Evolutionary conservation across 1,140 invertebrate genomes (phyloP).

Genomic region (Phymorhynchus buccinoides): DNA sequence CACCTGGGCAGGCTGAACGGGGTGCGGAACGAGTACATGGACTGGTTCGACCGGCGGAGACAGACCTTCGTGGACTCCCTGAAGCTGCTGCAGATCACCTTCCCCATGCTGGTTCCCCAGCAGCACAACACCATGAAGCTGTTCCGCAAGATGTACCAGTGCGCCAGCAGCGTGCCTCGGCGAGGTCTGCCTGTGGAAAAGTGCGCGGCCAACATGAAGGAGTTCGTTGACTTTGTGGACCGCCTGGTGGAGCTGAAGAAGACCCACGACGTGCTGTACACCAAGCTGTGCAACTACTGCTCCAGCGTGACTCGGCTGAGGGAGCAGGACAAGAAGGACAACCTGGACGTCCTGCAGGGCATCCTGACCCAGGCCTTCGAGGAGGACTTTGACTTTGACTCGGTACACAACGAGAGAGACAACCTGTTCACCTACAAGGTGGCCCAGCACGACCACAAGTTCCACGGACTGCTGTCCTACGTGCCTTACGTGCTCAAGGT

Average conservation of each 20-base stretch:
- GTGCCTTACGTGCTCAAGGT: conserved; percentile 60
- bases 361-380: conserved; percentile 45
- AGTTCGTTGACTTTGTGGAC: conserved; percentile 59
- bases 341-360: conserved; percentile 58
- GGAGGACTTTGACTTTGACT: conserved; percentile 59
- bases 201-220: conserved; percentile 49
- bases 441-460: conserved; percentile 53
- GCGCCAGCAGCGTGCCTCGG: conserved; percentile 48
- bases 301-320: conserved; percentile 54
- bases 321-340: conserved; percentile 55
- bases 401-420: conserved; percentile 56
- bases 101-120: conserved; percentile 46
- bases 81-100: conserved; percentile 54
- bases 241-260: conserved; percentile 53
- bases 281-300: conserved; percentile 55
- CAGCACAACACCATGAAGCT: conserved; percentile 50
- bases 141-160: conserved; percentile 47
- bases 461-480: conserved; percentile 59
- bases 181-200: conserved; percentile 47
- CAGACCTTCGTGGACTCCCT: conserved; percentile 57
- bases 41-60: conserved; percentile 59
- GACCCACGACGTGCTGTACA: conserved; percentile 52
- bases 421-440: conserved; percentile 65
- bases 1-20: conserved; percentile 55
- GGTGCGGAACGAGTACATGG: conserved; percentile 56